Evolutionary conservation across 1,140 invertebrate genomes (phyloP).

Genomic region (Lordiphosa collinella): DNA sequence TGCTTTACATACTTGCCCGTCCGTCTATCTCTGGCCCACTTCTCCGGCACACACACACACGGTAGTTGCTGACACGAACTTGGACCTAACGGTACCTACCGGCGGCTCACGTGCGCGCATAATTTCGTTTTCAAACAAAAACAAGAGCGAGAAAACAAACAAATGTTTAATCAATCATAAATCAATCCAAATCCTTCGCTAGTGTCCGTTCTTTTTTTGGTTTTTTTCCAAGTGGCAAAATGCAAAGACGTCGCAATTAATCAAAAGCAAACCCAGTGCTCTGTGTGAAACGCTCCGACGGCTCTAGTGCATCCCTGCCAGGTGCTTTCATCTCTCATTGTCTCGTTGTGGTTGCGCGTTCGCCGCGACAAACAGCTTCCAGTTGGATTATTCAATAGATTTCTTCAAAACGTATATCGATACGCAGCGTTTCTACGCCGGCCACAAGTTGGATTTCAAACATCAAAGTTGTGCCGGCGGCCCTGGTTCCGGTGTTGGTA

Average conservation of each 20-base stretch:
- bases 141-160: too few relatives aligned
- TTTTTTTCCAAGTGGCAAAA: conserved; percentile 3
- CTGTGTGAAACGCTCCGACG: neutral
- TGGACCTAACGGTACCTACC: conserved; percentile 27
- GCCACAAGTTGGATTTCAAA: conserved; percentile 83
- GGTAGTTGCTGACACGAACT: conserved; percentile 22
- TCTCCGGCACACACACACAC: conserved; percentile 5
- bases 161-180: too few relatives aligned
- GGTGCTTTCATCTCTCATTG: neutral
- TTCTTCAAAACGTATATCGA: conserved; percentile 79
- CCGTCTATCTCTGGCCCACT: neutral
- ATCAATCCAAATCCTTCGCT: too few relatives aligned
- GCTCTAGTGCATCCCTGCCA: neutral
- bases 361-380: conserved; percentile 66
- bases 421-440: conserved; percentile 79
- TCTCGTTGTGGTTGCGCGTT: conserved; percentile 35
- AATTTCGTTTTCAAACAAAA: neutral
- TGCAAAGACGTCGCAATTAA: neutral
- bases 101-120: conserved; percentile 1
- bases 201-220: neutral
- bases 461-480: conserved; percentile 80
- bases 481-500: conserved; percentile 79
- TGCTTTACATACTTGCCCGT: neutral
- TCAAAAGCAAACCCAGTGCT: neutral
- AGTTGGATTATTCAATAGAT: conserved; percentile 76